Percentiles rank a stretch among this genome's conserved stretches.
phyloP scores from a whole-genome alignment of 2,888 invertebrate species.

The Brenthis ino region DNA sequence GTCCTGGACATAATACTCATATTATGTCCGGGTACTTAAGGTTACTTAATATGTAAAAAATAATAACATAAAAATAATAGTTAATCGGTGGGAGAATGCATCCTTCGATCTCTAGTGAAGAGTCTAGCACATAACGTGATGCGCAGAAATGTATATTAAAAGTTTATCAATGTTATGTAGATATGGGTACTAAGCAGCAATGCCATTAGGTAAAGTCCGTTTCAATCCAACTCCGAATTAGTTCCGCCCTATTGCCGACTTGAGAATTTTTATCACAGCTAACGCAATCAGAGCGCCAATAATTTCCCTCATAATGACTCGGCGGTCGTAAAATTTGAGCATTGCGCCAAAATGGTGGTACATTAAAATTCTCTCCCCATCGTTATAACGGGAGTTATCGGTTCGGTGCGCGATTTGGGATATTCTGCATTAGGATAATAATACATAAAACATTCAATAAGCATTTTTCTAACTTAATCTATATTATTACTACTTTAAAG shows the following conservation, averaged over 20 bases:
- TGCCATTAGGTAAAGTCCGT: conserved; percentile 56
- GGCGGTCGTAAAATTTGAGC: conserved; percentile 81
- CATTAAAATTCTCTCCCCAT: conserved; percentile 82
- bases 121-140: no score
- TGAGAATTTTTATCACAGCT: conserved; percentile 81
- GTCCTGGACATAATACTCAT: no score
- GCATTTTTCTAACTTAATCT: background rate
- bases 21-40: no score
- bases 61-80: no score
- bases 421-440: conserved; percentile 48
- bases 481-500: background rate
- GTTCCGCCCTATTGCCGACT: conserved; percentile 81
- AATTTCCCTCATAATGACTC: conserved; percentile 82
- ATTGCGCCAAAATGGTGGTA: conserved; percentile 82
- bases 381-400: conserved; percentile 81
- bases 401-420: conserved; percentile 64
- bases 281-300: conserved; percentile 82
- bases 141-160: background rate
- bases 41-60: no score
- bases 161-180: background rate
- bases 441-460: conserved; percentile 20
- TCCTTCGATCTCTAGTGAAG: no score
- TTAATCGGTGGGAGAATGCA: no score
- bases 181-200: conserved; percentile 41
- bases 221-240: conserved; percentile 76